phyloP scores from a whole-genome alignment of 2,888 invertebrate species.

The Tuta absoluta region DNA sequence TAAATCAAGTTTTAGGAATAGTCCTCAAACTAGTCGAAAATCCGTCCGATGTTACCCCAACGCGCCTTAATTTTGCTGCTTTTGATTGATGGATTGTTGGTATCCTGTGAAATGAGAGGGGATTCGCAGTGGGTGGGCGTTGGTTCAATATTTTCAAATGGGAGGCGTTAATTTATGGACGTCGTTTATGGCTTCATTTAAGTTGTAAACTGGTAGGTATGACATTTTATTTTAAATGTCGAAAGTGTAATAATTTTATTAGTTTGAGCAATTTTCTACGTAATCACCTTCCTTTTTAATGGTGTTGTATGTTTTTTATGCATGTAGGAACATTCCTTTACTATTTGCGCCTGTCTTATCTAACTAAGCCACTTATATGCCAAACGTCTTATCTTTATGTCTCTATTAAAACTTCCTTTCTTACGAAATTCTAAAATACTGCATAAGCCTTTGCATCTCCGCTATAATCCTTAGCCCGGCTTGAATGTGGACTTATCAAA shows the following conservation, averaged over 20 bases:
- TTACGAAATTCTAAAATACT: conserved; percentile 30
- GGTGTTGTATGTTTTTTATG: too few species aligned
- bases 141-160: conserved; percentile 53
- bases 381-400: neutral
- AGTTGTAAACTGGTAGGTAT: conserved; percentile 3
- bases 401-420: conserved; percentile 23
- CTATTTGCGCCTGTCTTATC: conserved; percentile 5
- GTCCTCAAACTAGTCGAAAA: too few species aligned
- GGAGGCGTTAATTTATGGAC: conserved; percentile 75
- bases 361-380: conserved; percentile 21
- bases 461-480: conserved; percentile 48
- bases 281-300: too few species aligned
- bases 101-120: conserved; percentile 62
- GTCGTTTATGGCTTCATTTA: conserved; percentile 47
- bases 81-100: conserved; percentile 54
- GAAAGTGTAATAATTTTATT: neutral
- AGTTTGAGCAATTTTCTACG: too few species aligned
- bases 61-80: conserved; percentile 50
- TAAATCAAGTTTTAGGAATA: too few species aligned
- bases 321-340: neutral
- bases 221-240: neutral
- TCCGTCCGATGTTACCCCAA: too few species aligned
- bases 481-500: conserved; percentile 57
- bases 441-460: conserved; percentile 47
- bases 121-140: conserved; percentile 68